Evolutionary conservation across 2,888 invertebrate species (phyloP).

Genomic region (Endomychus coccineus): DNA sequence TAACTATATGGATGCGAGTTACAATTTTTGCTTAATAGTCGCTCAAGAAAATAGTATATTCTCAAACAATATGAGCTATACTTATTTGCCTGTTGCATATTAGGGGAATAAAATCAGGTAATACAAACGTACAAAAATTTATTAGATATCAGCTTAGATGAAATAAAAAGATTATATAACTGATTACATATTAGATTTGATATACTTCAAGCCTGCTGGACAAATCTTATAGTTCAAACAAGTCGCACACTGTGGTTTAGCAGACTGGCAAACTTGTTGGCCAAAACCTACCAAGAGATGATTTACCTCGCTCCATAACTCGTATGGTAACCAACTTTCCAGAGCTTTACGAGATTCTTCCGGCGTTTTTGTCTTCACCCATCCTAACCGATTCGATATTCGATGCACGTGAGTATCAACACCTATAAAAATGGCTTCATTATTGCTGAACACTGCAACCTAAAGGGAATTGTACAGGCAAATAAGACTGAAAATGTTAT

Average conservation of each 20-base stretch:
- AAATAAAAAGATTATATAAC: conserved; percentile 3
- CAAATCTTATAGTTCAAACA: conserved; percentile 82
- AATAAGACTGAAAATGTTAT: too few species aligned
- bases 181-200: conserved; percentile 21
- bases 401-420: conserved; percentile 98
- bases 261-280: conserved; percentile 82
- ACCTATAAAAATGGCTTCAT: conserved; percentile 52
- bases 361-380: conserved; percentile 79
- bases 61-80: too few species aligned
- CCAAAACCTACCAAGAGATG: conserved; percentile 95
- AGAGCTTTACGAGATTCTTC: conserved; percentile 79
- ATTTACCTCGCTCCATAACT: conserved; percentile 82
- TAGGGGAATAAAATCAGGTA: too few species aligned
- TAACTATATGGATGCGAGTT: too few species aligned
- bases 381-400: conserved; percentile 82
- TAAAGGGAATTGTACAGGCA: too few species aligned
- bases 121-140: too few species aligned
- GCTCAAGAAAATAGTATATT: too few species aligned
- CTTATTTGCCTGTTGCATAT: too few species aligned
- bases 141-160: too few species aligned
- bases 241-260: conserved; percentile 70
- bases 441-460: too few species aligned
- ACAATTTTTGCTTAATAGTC: too few species aligned
- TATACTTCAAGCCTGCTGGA: conserved; percentile 52
- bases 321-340: conserved; percentile 82